phyloP scores from a whole-genome alignment of 2,888 invertebrate genomes.

The Apamea sordens region DNA sequence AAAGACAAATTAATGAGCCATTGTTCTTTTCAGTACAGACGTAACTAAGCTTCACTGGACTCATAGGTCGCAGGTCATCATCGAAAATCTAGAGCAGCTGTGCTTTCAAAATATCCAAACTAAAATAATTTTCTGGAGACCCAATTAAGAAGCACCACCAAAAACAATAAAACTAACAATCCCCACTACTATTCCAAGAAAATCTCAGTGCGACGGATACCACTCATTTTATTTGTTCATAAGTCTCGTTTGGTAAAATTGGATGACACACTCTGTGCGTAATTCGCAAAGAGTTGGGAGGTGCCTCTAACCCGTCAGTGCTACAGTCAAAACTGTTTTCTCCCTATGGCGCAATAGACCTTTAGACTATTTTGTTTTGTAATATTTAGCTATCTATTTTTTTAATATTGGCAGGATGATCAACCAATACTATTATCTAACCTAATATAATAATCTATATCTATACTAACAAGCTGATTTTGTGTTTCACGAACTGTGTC shows the following conservation, averaged over 20 bases:
- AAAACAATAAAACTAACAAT: slow-evolving; percentile 17
- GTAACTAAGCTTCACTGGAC: background rate
- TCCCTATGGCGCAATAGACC: slow-evolving; percentile 35
- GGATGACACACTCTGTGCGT: slow-evolving; percentile 83
- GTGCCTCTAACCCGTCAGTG: slow-evolving; percentile 76
- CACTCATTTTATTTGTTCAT: slow-evolving; percentile 68
- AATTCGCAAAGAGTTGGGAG: slow-evolving; percentile 70
- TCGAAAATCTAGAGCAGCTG: background rate
- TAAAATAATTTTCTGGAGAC: slow-evolving; percentile 5
- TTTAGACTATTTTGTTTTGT: slow-evolving; percentile 3
- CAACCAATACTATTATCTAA: no score
- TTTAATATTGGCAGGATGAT: background rate
- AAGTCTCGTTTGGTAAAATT: slow-evolving; percentile 73
- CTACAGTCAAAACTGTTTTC: background rate
- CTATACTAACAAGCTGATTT: no score
- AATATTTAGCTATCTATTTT: background rate
- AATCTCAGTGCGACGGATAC: slow-evolving; percentile 72
- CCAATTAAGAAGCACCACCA: slow-evolving; percentile 22
- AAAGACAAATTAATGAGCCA: background rate
- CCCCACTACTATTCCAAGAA: slow-evolving; percentile 60
- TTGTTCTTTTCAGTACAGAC: slow-evolving; percentile 1
- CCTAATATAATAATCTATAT: no score
- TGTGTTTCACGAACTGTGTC: no score
- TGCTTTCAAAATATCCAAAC: background rate
- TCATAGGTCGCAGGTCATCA: background rate